Evolutionary conservation across 2,113 vertebrate genomes (phyloP).

Genomic region (Actenoides hombroni): DNA sequence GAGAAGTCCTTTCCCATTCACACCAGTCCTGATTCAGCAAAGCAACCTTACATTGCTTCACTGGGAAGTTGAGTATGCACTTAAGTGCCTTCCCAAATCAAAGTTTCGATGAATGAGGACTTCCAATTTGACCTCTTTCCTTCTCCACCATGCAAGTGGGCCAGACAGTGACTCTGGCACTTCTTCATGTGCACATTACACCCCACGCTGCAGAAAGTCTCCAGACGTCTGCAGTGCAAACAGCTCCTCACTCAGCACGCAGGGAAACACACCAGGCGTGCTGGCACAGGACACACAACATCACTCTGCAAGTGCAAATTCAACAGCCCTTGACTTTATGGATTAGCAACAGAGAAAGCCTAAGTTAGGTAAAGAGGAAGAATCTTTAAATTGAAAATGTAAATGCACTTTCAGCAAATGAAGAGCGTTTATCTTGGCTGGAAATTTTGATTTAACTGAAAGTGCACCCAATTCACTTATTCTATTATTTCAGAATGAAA

Average conservation of each 20-base stretch:
- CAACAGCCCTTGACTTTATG: background rate
- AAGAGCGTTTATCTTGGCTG: background rate
- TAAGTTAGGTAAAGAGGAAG: background rate
- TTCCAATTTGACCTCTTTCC: background rate
- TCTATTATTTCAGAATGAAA: slow-evolving; percentile 23
- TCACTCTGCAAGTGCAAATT: background rate
- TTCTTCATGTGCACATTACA: background rate
- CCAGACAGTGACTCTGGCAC: background rate
- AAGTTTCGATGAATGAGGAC: background rate
- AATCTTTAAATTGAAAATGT: background rate
- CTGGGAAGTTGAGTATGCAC: background rate
- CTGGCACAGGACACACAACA: background rate
- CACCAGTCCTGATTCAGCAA: background rate
- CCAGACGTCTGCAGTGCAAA: background rate
- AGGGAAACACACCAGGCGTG: background rate
- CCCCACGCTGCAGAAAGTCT: background rate
- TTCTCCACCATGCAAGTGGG: background rate
- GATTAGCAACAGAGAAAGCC: background rate
- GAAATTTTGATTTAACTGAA: background rate
- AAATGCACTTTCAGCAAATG: background rate
- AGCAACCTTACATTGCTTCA: background rate
- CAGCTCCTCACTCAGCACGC: background rate
- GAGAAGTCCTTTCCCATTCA: background rate
- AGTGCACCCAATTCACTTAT: background rate
- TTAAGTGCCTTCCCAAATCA: background rate